Evolutionary conservation across 2,888 invertebrate species (phyloP).

Genomic region (Drosophila acutilabella): DNA sequence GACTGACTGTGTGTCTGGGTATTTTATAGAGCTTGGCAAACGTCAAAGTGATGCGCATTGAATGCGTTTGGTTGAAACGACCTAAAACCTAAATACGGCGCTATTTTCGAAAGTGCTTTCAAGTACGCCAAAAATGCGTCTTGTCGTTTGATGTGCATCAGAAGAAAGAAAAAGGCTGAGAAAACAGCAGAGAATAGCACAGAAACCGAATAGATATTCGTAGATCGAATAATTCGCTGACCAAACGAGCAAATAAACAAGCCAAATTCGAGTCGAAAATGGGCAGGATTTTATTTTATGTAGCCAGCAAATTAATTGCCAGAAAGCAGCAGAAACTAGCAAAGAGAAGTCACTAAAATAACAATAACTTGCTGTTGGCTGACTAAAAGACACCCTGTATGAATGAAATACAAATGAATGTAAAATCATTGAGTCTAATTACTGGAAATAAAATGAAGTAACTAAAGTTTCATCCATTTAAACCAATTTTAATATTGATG

Average conservation of each 20-base stretch:
- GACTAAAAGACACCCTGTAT: not conserved
- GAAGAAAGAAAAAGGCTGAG: constrained; percentile 1
- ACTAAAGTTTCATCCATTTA: no score
- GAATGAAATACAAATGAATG: no score
- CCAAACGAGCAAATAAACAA: constrained; percentile 53
- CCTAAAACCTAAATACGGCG: constrained; percentile 78
- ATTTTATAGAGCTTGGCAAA: constrained; percentile 66
- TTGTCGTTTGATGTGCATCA: constrained; percentile 64
- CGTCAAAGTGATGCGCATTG: constrained; percentile 73
- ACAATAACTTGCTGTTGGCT: not conserved
- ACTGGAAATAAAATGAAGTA: no score
- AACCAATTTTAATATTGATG: no score
- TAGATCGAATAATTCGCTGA: constrained; percentile 33
- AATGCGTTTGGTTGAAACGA: constrained; percentile 65
- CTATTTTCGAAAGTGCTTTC: constrained; percentile 70
- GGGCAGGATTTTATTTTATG: constrained; percentile 22
- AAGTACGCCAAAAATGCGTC: constrained; percentile 65
- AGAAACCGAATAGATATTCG: constrained; percentile 8
- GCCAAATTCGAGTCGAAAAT: constrained; percentile 46
- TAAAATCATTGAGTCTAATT: no score
- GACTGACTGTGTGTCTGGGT: constrained; percentile 28
- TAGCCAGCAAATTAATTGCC: constrained; percentile 29
- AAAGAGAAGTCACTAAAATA: constrained; percentile 18
- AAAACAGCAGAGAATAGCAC: constrained; percentile 3
- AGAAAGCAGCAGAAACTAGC: constrained; percentile 1